These are phyloP conservation scores for Zaprionus gabonicus DNA, from an alignment of 1,140 invertebrate genomes.

Conservation along the genomic window DNA sequence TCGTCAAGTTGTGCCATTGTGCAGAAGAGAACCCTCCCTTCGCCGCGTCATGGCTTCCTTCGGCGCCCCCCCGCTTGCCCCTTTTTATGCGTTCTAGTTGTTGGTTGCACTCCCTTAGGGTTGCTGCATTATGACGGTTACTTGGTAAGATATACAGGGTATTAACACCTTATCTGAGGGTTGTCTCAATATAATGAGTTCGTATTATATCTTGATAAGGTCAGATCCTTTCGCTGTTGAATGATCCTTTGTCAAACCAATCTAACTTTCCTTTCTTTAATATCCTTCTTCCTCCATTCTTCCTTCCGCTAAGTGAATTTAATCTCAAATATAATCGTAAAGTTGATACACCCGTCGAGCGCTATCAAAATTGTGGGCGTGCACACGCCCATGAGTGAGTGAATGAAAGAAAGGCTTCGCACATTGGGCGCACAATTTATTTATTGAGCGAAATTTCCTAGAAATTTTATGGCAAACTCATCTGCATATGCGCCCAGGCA, in stretches of 20 bases:
- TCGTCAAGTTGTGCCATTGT: slow-evolving; percentile 77
- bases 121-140: background rate
- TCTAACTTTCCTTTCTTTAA: background rate
- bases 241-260: background rate
- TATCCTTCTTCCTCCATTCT: background rate
- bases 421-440: slow-evolving; percentile 70
- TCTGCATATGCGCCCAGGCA: slow-evolving; percentile 66
- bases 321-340: background rate
- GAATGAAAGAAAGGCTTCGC: slow-evolving; percentile 62
- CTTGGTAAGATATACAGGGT: background rate
- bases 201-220: background rate
- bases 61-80: background rate
- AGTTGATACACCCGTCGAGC: slow-evolving; percentile 1
- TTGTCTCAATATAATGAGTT: background rate
- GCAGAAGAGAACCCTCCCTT: slow-evolving; percentile 54
- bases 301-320: background rate
- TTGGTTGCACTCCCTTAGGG: slow-evolving; percentile 25
- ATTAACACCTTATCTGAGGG: background rate
- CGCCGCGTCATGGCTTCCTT: background rate
- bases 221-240: background rate
- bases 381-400: slow-evolving; percentile 33
- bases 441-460: slow-evolving; percentile 64
- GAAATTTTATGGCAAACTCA: slow-evolving; percentile 68
- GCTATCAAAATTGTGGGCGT: slow-evolving; percentile 22
- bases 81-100: slow-evolving; percentile 13